These are phyloP conservation scores for Oegoconia quadripuncta DNA, from an alignment of 2,888 invertebrate genomes.

Conservation along the genomic window DNA sequence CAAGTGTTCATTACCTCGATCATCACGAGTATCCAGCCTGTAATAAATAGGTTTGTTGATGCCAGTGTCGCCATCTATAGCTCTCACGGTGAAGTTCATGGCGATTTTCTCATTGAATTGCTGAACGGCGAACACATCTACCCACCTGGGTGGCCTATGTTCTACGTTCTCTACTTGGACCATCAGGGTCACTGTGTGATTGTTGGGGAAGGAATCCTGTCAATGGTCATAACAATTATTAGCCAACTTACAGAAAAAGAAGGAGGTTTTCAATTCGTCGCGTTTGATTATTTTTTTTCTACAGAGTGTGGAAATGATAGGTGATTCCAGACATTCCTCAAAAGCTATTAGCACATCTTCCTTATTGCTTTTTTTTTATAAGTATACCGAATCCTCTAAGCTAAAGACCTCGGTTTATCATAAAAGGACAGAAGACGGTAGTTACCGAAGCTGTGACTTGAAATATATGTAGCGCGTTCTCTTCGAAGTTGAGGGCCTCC, in stretches of 20 bases:
- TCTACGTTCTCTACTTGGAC: constrained; percentile 80
- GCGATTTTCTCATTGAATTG: constrained; percentile 76
- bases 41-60: constrained; percentile 77
- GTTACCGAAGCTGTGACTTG: constrained; percentile 75
- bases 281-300: no score
- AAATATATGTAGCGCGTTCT: constrained; percentile 75
- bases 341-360: no score
- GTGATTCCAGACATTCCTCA: no score
- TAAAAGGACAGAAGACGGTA: constrained; percentile 16
- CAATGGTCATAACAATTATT: no score
- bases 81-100: constrained; percentile 63
- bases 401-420: no score
- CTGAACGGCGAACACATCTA: constrained; percentile 74
- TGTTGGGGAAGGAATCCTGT: constrained; percentile 65
- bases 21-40: constrained; percentile 49
- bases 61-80: constrained; percentile 81
- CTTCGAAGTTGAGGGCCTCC: constrained; percentile 59
- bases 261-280: no score
- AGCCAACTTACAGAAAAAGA: no score
- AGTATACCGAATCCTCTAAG: no score
- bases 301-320: no score
- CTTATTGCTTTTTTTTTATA: no score
- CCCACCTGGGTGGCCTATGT: constrained; percentile 80
- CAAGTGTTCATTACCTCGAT: no score
- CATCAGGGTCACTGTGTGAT: constrained; percentile 63